phyloP scores from a whole-genome alignment of 2,797 vertebrate genomes.

The Diplodus sargus region DNA sequence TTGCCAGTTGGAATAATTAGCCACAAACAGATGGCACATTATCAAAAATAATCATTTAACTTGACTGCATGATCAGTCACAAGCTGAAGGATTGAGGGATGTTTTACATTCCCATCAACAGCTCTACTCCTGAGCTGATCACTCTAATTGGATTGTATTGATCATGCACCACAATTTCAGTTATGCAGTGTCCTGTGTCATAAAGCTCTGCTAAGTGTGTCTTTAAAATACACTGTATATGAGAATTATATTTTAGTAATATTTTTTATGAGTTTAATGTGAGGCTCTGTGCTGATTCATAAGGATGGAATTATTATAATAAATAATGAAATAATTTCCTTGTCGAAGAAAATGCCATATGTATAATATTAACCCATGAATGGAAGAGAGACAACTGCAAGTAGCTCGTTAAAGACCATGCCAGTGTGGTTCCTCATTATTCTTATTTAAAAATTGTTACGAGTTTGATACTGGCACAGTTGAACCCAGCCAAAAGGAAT shows the following conservation, averaged over 20 bases:
- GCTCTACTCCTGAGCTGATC: slow-evolving; percentile 31
- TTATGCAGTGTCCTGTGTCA: slow-evolving; percentile 12
- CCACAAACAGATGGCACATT: slow-evolving; percentile 55
- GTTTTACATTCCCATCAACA: slow-evolving; percentile 36
- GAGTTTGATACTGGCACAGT: not conserved
- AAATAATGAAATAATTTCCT: too few relatives aligned
- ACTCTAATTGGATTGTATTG: slow-evolving; percentile 44
- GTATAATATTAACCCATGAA: not conserved
- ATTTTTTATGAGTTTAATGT: not conserved
- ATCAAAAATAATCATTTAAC: slow-evolving; percentile 58
- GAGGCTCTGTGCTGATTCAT: not conserved
- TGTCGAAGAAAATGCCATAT: not conserved
- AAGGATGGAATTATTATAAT: not conserved
- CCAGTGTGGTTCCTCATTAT: not conserved
- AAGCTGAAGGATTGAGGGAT: slow-evolving; percentile 26
- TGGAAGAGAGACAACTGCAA: not conserved
- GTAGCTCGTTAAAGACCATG: not conserved
- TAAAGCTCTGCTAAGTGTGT: slow-evolving; percentile 3
- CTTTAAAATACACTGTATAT: slow-evolving; percentile 12
- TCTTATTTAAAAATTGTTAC: not conserved
- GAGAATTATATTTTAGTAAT: slow-evolving; percentile 1
- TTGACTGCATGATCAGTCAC: slow-evolving; percentile 49
- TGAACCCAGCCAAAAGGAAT: not conserved
- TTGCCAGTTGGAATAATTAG: slow-evolving; percentile 65
- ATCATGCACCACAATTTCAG: slow-evolving; percentile 20